Conservation (phyloP, 2,888 invertebrate species). For the Andrena bicolor region DNA sequence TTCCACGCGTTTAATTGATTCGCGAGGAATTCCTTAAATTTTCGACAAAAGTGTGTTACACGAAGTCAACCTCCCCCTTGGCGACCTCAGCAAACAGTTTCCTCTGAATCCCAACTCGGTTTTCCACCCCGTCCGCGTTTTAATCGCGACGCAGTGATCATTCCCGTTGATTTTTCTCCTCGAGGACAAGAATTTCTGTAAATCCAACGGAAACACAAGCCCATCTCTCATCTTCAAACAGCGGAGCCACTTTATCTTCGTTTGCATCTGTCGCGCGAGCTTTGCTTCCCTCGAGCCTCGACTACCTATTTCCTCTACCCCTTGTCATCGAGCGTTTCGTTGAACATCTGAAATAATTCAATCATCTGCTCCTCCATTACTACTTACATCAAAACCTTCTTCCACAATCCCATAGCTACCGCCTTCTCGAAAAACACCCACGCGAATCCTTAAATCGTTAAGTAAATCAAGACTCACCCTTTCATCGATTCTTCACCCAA, state of each 20-base stretch:
- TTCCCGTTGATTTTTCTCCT: neutral
- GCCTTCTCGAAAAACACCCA: too few species aligned
- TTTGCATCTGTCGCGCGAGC: neutral
- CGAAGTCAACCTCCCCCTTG: neutral
- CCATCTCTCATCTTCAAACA: neutral
- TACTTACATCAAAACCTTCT: neutral
- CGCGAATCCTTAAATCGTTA: too few species aligned
- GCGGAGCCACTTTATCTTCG: constrained; percentile 13
- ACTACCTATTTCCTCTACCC: constrained; percentile 11
- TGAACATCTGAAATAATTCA: neutral
- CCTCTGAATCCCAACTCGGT: neutral
- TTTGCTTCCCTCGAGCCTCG: neutral
- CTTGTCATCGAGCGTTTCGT: neutral
- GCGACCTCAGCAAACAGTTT: neutral
- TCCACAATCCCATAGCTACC: neutral
- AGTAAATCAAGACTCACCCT: neutral
- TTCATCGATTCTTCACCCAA: neutral
- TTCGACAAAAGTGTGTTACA: too few species aligned
- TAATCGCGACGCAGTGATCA: neutral
- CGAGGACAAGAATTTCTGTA: neutral
- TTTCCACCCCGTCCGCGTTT: neutral
- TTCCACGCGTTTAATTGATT: too few species aligned
- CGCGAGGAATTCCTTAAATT: too few species aligned
- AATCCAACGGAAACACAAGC: neutral
- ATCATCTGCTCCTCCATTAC: neutral